Evolutionary conservation across 2,797 vertebrate species (phyloP).

Genomic region (Oryzias sinensis): DNA sequence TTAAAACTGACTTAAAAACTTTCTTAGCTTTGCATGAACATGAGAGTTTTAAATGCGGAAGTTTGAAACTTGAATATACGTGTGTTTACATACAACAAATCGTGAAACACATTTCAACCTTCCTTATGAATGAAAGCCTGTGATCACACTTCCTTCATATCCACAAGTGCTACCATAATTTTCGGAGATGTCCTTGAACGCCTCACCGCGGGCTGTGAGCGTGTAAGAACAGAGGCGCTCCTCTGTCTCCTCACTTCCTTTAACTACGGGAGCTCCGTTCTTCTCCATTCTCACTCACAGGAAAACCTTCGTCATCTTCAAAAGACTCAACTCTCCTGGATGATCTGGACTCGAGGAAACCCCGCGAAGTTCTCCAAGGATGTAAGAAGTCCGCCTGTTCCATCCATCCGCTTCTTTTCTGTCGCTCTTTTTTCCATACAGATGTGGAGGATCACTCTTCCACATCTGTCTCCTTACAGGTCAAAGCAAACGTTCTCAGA

Average conservation of each 20-base stretch:
- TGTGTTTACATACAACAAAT: no score
- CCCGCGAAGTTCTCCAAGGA: not conserved
- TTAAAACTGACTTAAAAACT: no score
- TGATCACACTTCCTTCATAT: not conserved
- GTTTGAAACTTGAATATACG: no score
- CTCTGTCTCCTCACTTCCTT: not conserved
- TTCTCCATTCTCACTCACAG: not conserved
- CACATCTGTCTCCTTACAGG: no score
- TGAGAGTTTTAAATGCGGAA: no score
- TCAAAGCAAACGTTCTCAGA: no score
- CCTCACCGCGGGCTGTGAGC: conserved; percentile 19
- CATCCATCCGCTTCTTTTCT: not conserved
- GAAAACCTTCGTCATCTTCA: not conserved
- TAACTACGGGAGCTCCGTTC: not conserved
- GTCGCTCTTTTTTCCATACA: not conserved
- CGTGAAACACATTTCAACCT: no score
- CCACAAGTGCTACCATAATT: not conserved
- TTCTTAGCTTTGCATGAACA: no score
- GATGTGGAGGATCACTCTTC: conserved; percentile 6
- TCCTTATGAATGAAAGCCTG: no score
- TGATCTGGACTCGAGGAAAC: not conserved
- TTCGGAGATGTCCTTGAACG: conserved; percentile 38
- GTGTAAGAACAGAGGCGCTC: not conserved
- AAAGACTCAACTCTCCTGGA: conserved; percentile 12
- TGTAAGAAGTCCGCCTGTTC: conserved; percentile 29